Conservation (phyloP, 2,113 vertebrate species). For the Rhinoderma darwinii region DNA sequence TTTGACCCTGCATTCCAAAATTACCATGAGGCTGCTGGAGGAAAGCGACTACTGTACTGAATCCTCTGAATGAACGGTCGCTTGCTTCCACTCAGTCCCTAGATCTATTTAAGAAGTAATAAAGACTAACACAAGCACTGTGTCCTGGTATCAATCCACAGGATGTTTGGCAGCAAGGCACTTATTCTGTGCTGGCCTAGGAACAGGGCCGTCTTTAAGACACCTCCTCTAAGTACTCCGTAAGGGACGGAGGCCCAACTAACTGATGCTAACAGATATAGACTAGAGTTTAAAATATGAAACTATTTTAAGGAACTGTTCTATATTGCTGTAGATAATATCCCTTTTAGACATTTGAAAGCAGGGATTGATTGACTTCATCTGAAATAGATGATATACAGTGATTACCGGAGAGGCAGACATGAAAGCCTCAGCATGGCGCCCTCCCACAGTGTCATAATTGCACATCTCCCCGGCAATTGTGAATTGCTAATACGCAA, state of each 20-base stretch:
- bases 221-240: not conserved
- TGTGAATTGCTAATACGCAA: not conserved
- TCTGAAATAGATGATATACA: not conserved
- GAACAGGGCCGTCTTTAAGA: slow-evolving; percentile 17
- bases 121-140: slow-evolving; percentile 17
- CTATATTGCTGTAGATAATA: not conserved
- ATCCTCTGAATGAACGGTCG: slow-evolving; percentile 62
- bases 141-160: not conserved
- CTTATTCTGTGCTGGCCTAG: not conserved
- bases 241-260: not conserved
- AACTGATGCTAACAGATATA: slow-evolving; percentile 45
- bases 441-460: not conserved
- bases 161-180: slow-evolving; percentile 4
- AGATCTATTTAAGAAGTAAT: slow-evolving; percentile 60
- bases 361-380: not conserved
- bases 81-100: slow-evolving; percentile 60
- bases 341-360: not conserved
- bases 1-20: slow-evolving; percentile 84
- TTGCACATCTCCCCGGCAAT: not conserved
- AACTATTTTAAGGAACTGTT: not conserved
- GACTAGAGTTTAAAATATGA: not conserved
- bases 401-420: not conserved
- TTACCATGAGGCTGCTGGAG: slow-evolving; percentile 72
- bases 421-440: slow-evolving; percentile 3
- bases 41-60: slow-evolving; percentile 63